Base-by-base conservation (phyloP, 2,888 invertebrate species). In the Microctonus hyperodae region DNA sequence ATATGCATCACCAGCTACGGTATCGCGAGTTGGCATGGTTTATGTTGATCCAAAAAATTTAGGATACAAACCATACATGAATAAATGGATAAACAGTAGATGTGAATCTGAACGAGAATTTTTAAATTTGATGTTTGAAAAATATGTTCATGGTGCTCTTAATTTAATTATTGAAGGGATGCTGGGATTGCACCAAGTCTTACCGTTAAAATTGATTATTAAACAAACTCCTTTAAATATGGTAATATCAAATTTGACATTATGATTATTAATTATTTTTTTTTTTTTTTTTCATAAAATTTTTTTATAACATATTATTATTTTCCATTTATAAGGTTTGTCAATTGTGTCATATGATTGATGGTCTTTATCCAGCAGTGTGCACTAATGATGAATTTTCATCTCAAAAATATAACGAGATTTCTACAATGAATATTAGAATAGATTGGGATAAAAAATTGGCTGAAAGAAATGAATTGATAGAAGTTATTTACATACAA, bases 21-120 rank as follows among this genome's bases (percentile, higher is more conserved):
- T 97, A 2, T 96, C 96, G 0, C 87, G 96, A 64, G 95, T 95
- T 9, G 96, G 96, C 35, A 96, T 97, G 95, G 95, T 97, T 10
- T 97, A 91, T 77, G 95, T 97, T 0, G 96, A 96, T 79, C 95
- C 96, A 0, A 95, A 95, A 85, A 95, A 95, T 84, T 86, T 97
- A 69, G 94, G 95, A 0, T 95, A 91, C 78, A 87, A 89, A 67
- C 96, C 96, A 0, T 96, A 89, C 84, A 96, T 96, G 95, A 88
- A 92, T 66, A 89, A 92, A 76, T 97, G 96, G 95, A 83, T 92
- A 4, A 87, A 0, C 86, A 90, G 44, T 86, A 69, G 88, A 87
- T 76, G 64, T n/a, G 77, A 79, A 62, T 80, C 81, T 1, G 87
- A 88, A 73, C 78, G 79, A 50, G 83, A 81, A 63, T 78, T 80